A percentile compares a stretch with the other conserved stretches of the same genome.
These are phyloP conservation scores for Echinops telfairi DNA, from an alignment of 2,113 vertebrate genomes.

Conservation along the genomic window DNA sequence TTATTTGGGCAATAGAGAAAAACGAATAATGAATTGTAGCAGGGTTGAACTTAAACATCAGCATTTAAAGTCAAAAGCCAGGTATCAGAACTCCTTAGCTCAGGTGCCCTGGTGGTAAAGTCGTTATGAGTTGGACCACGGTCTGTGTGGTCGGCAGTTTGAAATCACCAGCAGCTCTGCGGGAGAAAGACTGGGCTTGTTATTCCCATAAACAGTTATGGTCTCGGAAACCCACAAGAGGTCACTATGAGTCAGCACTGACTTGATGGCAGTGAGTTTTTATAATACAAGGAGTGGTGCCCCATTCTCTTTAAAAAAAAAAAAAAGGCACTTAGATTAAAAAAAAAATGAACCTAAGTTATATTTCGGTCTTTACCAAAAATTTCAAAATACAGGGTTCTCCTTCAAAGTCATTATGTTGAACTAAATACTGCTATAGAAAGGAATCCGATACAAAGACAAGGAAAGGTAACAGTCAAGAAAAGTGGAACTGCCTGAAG, in stretches of 20 bases:
- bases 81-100: neutral
- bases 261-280: no score
- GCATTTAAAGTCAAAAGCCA: neutral
- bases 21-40: slow-evolving; percentile 2
- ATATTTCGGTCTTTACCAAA: slow-evolving; percentile 34
- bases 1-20: neutral
- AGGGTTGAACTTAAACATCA: neutral
- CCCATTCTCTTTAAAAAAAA: neutral
- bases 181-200: no score
- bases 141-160: no score
- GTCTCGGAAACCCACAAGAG: no score
- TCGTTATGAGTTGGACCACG: no score
- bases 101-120: no score
- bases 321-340: neutral
- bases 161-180: no score
- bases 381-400: slow-evolving; percentile 42
- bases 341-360: neutral
- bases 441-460: slow-evolving; percentile 41
- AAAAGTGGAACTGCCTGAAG: neutral
- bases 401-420: neutral
- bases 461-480: neutral
- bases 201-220: no score
- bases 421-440: slow-evolving; percentile 46
- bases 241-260: no score
- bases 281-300: neutral